These are phyloP conservation scores for Myotis davidii DNA, from an alignment of 2,113 vertebrate genomes.

Conservation along the genomic window DNA sequence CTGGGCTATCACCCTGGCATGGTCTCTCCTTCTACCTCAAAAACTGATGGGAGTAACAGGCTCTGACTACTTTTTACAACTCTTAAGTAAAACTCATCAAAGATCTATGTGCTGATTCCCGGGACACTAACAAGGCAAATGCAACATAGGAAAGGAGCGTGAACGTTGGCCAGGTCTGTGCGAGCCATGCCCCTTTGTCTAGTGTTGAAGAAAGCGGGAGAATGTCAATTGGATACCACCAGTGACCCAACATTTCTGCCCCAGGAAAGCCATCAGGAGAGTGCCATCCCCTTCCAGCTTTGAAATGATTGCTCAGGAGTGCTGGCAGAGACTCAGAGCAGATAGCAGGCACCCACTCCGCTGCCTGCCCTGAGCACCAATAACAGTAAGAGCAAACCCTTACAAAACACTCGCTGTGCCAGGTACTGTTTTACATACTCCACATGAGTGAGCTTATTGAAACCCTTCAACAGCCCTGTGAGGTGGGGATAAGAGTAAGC, in stretches of 20 bases:
- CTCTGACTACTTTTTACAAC: neutral
- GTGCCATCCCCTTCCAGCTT: neutral
- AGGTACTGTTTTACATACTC: neutral
- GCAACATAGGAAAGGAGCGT: neutral
- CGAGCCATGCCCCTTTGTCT: neutral
- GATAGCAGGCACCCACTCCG: neutral
- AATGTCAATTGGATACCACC: neutral
- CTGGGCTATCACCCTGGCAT: neutral
- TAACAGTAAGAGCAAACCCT: neutral
- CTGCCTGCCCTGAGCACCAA: neutral
- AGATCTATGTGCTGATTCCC: neutral
- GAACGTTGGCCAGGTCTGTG: too few relatives aligned
- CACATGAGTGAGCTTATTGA: neutral
- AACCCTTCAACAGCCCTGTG: neutral
- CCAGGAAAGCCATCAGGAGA: neutral
- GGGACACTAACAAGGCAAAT: neutral
- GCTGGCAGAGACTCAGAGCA: neutral
- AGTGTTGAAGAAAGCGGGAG: neutral
- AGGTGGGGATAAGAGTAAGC: neutral
- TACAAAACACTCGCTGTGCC: neutral
- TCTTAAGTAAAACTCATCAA: neutral
- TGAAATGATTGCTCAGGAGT: neutral
- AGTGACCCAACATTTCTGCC: neutral
- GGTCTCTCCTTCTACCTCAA: neutral
- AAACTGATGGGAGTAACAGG: neutral